These are phyloP conservation scores for Cantharis rustica DNA, from an alignment of 2,888 invertebrate genomes.

Conservation along the genomic window DNA sequence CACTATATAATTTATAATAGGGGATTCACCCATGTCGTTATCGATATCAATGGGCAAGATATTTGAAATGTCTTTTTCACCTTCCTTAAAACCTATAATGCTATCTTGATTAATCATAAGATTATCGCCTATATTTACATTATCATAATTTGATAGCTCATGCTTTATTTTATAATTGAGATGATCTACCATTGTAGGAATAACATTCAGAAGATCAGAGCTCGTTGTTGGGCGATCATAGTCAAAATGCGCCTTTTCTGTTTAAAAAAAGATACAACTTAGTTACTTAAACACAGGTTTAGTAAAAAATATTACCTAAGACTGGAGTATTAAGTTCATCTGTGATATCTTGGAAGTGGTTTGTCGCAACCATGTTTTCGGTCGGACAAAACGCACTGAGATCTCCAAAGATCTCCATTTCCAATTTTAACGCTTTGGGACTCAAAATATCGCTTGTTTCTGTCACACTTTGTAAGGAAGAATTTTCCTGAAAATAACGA, in stretches of 20 bases:
- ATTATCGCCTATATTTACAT: constrained; percentile 29
- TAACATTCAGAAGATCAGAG: constrained; percentile 23
- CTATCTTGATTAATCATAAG: constrained; percentile 14
- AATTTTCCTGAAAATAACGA: background rate
- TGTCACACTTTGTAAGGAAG: constrained; percentile 23
- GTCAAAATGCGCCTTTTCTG: constrained; percentile 32
- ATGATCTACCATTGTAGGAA: constrained; percentile 21
- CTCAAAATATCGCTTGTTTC: constrained; percentile 28
- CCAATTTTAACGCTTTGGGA: constrained; percentile 25
- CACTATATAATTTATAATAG: constrained; percentile 24
- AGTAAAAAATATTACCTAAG: constrained; percentile 46
- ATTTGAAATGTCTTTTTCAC: constrained; percentile 21
- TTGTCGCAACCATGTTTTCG: constrained; percentile 60
- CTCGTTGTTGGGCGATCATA: constrained; percentile 23
- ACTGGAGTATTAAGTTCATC: constrained; percentile 54
- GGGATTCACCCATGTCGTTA: constrained; percentile 3
- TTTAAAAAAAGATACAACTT: background rate
- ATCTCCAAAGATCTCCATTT: constrained; percentile 71
- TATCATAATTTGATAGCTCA: constrained; percentile 17
- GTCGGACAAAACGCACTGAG: constrained; percentile 65
- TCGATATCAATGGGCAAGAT: constrained; percentile 9
- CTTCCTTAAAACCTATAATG: constrained; percentile 17
- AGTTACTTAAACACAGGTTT: background rate
- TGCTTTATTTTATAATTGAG: constrained; percentile 25
- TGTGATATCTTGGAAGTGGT: constrained; percentile 49